These are phyloP conservation scores for Hippocampus zosterae DNA, from an alignment of 2,113 vertebrate species.

Conservation along the genomic window DNA sequence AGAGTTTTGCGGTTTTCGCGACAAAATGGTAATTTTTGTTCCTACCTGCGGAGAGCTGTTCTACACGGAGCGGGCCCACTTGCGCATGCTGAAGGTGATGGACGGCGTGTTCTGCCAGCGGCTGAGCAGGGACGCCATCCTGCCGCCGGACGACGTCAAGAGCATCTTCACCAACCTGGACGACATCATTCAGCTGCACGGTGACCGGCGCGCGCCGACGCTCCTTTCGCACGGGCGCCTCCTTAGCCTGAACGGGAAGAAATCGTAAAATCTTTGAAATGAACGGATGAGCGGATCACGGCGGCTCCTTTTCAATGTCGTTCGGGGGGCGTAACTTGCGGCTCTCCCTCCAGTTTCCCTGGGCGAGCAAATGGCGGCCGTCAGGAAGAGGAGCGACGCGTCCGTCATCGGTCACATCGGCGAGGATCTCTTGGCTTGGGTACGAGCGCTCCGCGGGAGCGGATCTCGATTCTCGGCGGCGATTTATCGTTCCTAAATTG, in stretches of 20 bases:
- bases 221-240: too few species aligned
- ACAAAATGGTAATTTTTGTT: too few species aligned
- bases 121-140: conserved; percentile 79
- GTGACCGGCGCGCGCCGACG: conserved; percentile 48
- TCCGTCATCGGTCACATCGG: conserved; percentile 90
- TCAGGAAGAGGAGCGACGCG: conserved; percentile 86
- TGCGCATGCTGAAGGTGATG: conserved; percentile 87
- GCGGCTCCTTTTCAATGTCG: too few species aligned
- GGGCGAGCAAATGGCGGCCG: conserved; percentile 87
- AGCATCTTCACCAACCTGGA: conserved; percentile 94
- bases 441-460: conserved; percentile 42
- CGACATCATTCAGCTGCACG: conserved; percentile 90
- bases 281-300: too few species aligned
- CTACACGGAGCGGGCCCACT: conserved; percentile 89
- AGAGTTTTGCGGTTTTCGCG: too few species aligned
- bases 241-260: too few species aligned
- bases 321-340: too few species aligned
- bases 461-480: too few species aligned
- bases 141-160: conserved; percentile 79
- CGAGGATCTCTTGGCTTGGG: conserved; percentile 90
- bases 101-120: conserved; percentile 91
- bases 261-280: too few species aligned
- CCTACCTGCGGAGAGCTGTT: conserved; percentile 78
- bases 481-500: too few species aligned
- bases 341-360: conserved; percentile 72